phyloP scores from a whole-genome alignment of 2,113 vertebrate species.

The Phaetusa simplex region DNA sequence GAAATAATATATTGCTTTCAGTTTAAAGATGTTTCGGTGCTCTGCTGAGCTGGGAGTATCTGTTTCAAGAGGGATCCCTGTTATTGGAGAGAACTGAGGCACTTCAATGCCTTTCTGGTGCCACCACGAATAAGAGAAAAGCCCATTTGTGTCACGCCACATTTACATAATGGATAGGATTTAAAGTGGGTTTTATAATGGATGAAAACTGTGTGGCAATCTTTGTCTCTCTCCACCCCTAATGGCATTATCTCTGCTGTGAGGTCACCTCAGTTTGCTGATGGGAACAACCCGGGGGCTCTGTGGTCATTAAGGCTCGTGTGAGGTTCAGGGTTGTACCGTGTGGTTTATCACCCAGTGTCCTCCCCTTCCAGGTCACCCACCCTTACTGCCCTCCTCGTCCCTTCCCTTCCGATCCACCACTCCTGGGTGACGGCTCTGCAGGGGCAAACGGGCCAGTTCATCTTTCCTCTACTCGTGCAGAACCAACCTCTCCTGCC shows the following conservation, averaged over 20 bases:
- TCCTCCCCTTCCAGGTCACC: not conserved
- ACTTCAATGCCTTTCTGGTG: not conserved
- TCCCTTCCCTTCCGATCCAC: not conserved
- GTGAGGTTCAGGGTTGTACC: not conserved
- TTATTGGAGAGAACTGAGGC: not conserved
- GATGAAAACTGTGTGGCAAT: not conserved
- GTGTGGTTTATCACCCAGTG: not conserved
- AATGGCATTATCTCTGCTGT: not conserved
- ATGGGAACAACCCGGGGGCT: not conserved
- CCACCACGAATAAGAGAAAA: not conserved
- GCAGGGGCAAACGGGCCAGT: not conserved
- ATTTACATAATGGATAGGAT: not conserved
- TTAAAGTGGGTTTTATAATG: not conserved
- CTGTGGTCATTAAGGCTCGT: not conserved
- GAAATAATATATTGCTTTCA: not conserved
- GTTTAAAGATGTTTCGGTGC: not conserved
- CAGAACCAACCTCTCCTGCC: not conserved
- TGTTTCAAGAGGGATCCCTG: not conserved
- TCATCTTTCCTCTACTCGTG: not conserved
- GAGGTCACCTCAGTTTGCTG: not conserved
- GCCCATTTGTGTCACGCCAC: constrained; percentile 1
- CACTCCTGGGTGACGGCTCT: not conserved
- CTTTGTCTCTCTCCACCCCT: not conserved
- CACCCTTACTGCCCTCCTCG: not conserved
- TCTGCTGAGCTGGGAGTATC: not conserved